Percentiles rank a stretch among this genome's conserved stretches.
phyloP scores from a whole-genome alignment of 2,888 invertebrate genomes.

The Drosophila anceps region DNA sequence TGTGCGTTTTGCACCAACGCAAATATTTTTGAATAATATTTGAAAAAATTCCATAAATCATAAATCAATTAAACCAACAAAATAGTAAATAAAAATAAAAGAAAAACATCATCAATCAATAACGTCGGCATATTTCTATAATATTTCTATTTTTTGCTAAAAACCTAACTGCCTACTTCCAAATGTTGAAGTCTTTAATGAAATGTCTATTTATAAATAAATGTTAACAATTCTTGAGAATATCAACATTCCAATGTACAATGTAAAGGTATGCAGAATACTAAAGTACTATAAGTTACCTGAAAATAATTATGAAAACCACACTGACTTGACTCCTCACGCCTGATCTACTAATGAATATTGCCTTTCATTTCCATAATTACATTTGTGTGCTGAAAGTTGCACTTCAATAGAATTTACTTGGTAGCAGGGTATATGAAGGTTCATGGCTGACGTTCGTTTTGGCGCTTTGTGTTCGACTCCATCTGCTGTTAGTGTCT shows the following conservation, averaged over 20 bases:
- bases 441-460: neutral
- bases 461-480: constrained; percentile 5
- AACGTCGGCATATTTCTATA: too few relatives aligned
- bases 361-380: constrained; percentile 1
- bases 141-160: neutral
- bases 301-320: neutral
- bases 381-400: neutral
- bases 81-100: too few relatives aligned
- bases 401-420: neutral
- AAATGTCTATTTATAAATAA: neutral
- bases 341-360: neutral
- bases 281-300: neutral
- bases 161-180: neutral
- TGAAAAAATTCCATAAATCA: too few relatives aligned
- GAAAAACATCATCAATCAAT: neutral
- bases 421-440: constrained; percentile 18
- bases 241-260: neutral
- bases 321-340: neutral
- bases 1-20: too few relatives aligned
- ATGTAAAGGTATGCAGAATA: neutral
- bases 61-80: too few relatives aligned
- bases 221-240: neutral
- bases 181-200: neutral
- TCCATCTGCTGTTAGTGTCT: neutral
- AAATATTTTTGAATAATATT: too few relatives aligned